Conservation (phyloP, 2,888 invertebrate species). For the Nyleta sp. region DNA sequence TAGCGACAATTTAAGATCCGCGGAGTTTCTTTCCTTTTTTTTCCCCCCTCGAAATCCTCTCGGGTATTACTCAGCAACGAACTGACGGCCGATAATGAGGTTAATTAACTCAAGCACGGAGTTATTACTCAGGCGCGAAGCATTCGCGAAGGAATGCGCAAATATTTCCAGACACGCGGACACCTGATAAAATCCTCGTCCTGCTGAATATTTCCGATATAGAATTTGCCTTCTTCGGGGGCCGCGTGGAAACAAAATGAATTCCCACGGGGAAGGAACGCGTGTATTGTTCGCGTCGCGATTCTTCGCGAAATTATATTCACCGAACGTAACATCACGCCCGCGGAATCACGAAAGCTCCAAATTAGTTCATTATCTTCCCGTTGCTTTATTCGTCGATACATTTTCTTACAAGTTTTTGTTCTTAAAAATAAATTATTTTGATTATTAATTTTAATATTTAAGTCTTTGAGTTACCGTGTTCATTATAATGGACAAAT, state of each 20-base stretch:
- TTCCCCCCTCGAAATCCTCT: slow-evolving; percentile 8
- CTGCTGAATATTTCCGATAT: slow-evolving; percentile 57
- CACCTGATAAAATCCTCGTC: slow-evolving; percentile 62
- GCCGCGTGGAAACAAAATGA: slow-evolving; percentile 39
- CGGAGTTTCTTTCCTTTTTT: slow-evolving; percentile 4
- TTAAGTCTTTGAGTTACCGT: too few relatives aligned
- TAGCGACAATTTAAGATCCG: slow-evolving; percentile 36
- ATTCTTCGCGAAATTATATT: slow-evolving; percentile 35
- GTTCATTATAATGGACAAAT: too few relatives aligned
- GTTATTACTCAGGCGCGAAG: slow-evolving; percentile 58
- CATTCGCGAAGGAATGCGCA: slow-evolving; percentile 59
- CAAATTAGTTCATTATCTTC: slow-evolving; percentile 20
- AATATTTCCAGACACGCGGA: slow-evolving; percentile 56
- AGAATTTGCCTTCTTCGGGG: slow-evolving; percentile 50
- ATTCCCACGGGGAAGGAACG: slow-evolving; percentile 34
- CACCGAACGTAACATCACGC: slow-evolving; percentile 10
- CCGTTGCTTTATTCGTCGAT: slow-evolving; percentile 27
- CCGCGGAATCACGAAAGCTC: slow-evolving; percentile 26
- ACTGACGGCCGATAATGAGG: slow-evolving; percentile 57
- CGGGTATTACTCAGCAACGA: slow-evolving; percentile 49
- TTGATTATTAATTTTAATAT: too few relatives aligned
- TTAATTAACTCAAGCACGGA: slow-evolving; percentile 58
- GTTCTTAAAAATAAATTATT: too few relatives aligned
- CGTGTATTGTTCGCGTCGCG: slow-evolving; percentile 34
- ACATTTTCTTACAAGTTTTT: too few relatives aligned